phyloP scores from a whole-genome alignment of 2,888 invertebrate genomes.

The Onthophagus sagittarius region DNA sequence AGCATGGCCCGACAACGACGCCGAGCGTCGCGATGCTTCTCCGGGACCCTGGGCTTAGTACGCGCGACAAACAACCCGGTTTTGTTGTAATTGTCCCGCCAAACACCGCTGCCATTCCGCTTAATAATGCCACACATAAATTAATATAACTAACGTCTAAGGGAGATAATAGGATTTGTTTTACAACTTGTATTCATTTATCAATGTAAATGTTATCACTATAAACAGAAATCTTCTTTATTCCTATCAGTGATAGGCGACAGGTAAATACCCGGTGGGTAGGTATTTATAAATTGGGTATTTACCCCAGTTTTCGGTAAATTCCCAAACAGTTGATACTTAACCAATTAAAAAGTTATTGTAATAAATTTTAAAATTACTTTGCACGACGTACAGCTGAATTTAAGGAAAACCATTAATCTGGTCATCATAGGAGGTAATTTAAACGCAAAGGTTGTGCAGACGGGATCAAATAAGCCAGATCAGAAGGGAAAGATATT shows the following conservation, averaged over 20 bases:
- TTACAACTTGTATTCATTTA: constrained; percentile 43
- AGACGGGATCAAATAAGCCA: no score
- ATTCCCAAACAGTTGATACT: no score
- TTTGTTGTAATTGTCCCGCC: constrained; percentile 48
- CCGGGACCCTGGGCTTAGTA: constrained; percentile 17
- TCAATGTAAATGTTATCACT: constrained; percentile 28
- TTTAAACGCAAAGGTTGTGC: no score
- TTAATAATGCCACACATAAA: constrained; percentile 49
- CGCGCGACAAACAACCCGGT: constrained; percentile 46
- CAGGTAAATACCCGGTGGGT: no score
- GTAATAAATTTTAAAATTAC: no score
- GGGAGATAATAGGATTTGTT: constrained; percentile 41
- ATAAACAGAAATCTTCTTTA: constrained; percentile 7
- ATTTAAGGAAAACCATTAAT: no score
- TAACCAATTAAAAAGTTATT: no score
- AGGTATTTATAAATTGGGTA: no score
- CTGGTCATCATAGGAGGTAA: no score
- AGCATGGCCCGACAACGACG: constrained; percentile 10
- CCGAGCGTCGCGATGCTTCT: constrained; percentile 14
- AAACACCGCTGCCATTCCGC: constrained; percentile 42
- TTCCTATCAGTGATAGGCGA: neutral
- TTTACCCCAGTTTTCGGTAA: no score
- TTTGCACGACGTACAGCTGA: no score
- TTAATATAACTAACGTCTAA: constrained; percentile 47
- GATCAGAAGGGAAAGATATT: no score